These are phyloP conservation scores for Sebastes cheni DNA, from an alignment of 2,797 vertebrate species.

Conservation along the genomic window DNA sequence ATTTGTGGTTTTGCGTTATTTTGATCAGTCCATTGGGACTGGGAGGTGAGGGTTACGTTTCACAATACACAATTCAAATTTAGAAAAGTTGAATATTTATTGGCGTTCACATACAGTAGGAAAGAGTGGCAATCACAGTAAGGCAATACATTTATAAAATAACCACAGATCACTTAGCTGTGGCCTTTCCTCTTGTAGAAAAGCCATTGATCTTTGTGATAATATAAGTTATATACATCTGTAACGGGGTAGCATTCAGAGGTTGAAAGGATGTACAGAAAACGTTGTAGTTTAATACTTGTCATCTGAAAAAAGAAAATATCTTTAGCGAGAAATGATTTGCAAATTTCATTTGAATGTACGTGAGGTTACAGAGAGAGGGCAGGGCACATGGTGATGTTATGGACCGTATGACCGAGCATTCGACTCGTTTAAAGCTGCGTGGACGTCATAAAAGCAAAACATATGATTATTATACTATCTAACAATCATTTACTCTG, in stretches of 20 bases:
- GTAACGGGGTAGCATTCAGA: not conserved
- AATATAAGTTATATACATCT: constrained; percentile 1
- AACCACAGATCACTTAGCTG: not conserved
- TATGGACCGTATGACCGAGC: not conserved
- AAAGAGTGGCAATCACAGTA: constrained; percentile 46
- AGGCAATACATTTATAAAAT: constrained; percentile 18
- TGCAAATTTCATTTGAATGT: not conserved
- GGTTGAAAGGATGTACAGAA: not conserved
- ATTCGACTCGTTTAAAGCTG: not conserved
- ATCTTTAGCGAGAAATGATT: not conserved
- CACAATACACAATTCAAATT: not conserved
- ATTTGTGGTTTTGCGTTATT: too few relatives aligned
- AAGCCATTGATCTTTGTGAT: constrained; percentile 20
- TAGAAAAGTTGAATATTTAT: constrained; percentile 58
- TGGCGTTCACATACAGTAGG: constrained; percentile 38
- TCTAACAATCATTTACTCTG: not conserved
- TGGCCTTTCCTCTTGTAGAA: constrained; percentile 14
- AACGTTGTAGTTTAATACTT: not conserved
- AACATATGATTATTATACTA: not conserved
- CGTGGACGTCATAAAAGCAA: not conserved
- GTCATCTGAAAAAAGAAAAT: not conserved
- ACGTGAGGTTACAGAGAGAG: not conserved
- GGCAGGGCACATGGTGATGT: not conserved
- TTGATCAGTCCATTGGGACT: not conserved
- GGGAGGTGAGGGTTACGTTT: too few relatives aligned